phyloP scores from a whole-genome alignment of 1,140 invertebrate genomes.

The Drosophila pruinosa region DNA sequence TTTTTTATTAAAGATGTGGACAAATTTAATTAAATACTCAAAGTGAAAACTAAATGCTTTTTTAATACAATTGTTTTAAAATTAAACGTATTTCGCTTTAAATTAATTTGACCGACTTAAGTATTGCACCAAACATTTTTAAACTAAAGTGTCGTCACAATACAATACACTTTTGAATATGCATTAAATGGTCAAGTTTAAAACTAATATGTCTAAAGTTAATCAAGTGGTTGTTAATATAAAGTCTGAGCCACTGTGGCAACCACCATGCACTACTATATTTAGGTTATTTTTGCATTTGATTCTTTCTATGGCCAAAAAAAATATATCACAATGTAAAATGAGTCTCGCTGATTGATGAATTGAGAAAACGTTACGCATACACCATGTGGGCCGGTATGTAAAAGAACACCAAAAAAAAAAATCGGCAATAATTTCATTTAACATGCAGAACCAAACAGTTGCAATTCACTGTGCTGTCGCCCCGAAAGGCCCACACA shows the following conservation, averaged over 20 bases:
- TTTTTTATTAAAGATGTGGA: no score
- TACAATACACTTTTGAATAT: no score
- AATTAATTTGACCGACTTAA: no score
- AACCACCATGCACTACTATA: constrained; percentile 44
- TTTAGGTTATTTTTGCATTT: constrained; percentile 57
- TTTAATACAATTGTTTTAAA: no score
- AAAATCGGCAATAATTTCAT: constrained; percentile 73
- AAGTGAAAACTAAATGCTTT: no score
- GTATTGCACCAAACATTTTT: no score
- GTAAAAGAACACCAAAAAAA: constrained; percentile 29
- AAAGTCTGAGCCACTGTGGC: constrained; percentile 4
- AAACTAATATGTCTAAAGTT: no score
- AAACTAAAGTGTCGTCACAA: no score
- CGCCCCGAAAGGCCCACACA: background rate
- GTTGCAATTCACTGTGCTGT: constrained; percentile 21
- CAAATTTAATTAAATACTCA: no score
- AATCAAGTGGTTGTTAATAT: background rate
- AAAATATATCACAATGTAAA: constrained; percentile 48
- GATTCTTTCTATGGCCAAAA: constrained; percentile 27
- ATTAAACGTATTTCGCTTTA: no score
- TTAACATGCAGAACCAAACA: constrained; percentile 70
- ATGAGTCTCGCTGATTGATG: constrained; percentile 65
- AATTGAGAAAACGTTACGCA: constrained; percentile 60
- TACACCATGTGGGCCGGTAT: constrained; percentile 50
- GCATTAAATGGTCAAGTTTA: no score